Conservation (phyloP, 2,113 vertebrate genomes). For the Oryctolagus cuniculus region DNA sequence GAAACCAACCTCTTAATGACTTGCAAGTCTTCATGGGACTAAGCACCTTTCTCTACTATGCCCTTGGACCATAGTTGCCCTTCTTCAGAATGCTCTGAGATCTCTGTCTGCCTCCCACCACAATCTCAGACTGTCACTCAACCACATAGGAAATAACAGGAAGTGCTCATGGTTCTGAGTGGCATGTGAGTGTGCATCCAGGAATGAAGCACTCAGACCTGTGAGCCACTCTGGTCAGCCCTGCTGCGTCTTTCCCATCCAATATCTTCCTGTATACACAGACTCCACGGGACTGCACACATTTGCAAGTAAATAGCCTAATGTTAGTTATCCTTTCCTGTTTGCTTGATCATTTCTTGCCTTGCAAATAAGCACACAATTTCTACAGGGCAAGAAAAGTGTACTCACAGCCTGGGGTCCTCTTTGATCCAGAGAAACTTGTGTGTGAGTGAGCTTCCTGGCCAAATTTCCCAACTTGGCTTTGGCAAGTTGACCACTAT, state of each 20-base stretch:
- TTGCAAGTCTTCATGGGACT: neutral
- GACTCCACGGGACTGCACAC: neutral
- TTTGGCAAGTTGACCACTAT: neutral
- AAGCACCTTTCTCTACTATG: neutral
- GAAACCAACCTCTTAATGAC: neutral
- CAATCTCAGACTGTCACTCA: neutral
- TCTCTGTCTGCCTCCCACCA: rapidly evolving
- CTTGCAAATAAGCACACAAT: conserved; percentile 10
- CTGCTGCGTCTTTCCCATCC: neutral
- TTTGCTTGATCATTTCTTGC: conserved; percentile 1
- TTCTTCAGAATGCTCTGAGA: neutral
- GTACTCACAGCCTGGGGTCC: neutral
- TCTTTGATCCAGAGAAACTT: neutral
- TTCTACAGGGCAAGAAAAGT: neutral
- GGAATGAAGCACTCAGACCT: neutral
- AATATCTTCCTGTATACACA: neutral
- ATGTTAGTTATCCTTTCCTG: conserved; percentile 24
- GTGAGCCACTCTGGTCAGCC: neutral
- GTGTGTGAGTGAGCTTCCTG: neutral
- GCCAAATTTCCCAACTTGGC: neutral
- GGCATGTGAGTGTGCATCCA: neutral
- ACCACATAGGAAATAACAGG: neutral
- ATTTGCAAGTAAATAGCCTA: conserved; percentile 59
- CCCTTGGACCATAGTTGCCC: neutral
- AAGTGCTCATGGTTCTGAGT: neutral